Base-by-base conservation (phyloP, 2,888 invertebrate genomes). In the Caenorhabditis japonica region DNA sequence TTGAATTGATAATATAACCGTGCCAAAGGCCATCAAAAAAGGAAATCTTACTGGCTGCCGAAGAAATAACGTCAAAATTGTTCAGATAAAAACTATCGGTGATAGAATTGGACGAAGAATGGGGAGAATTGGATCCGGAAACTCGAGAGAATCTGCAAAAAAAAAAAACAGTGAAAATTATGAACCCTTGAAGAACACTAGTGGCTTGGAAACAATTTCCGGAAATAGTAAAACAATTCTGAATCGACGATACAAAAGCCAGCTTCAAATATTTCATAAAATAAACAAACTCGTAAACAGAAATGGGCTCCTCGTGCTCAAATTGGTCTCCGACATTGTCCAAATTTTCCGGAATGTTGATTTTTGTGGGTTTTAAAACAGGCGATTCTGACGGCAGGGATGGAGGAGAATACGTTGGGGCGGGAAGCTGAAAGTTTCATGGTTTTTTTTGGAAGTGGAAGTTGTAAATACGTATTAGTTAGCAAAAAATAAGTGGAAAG, bases 31-130 rank as follows among this genome's bases (percentile, higher is more conserved):
- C n/a, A n/a, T n/a, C n/a, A n/a, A n/a, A n/a, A n/a, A n/a, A n/a
- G n/a, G n/a, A n/a, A n/a, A n/a, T n/a, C 49, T 47, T n/a, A 74
- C 69, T 74, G 10, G 69, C 74, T 10, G 76, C 69, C 4, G 79
- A 79, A 2, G 79, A 79, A 19, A 76, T 66, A n/a, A 73, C 71
- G 51, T 79, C 81, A 34, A 68, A 73, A 27, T 77, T 76, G 55
- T 80, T 76, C n/a, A 84, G 73, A 55, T 77, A 78, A 43, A 81
- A 83, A 38, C 81, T 82, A 59, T 84, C 84, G 56, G 77, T 81
- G 19, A 82, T 61, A 0, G 82, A 82, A 15, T 82, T 81, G 7
- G 84, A 81, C 1, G 83, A 73, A 0, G 72, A 68, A 23, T 73
- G 59, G 13, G 64, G 66, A 10, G 72, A 72, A 25, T 62, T 39